Percentiles rank a stretch among this genome's conserved stretches.
Evolutionary conservation across 2,888 invertebrate genomes (phyloP).

Genomic region (Pandemis heparana): DNA sequence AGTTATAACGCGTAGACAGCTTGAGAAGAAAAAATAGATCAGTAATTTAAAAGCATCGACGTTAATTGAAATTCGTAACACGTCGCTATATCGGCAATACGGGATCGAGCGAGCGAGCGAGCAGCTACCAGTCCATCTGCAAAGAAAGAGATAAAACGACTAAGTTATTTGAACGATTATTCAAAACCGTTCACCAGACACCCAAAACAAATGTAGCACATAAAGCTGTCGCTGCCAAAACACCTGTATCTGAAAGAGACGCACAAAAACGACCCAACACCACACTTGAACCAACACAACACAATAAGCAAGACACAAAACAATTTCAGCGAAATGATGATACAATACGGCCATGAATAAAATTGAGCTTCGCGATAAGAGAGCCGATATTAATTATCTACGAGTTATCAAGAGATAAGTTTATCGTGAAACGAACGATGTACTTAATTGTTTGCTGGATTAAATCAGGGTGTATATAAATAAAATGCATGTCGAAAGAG

Average conservation of each 20-base stretch:
- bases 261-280: slow-evolving; percentile 54
- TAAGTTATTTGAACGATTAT: slow-evolving; percentile 68
- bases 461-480: slow-evolving; percentile 37
- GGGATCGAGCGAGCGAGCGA: slow-evolving; percentile 54
- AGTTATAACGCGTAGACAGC: not conserved
- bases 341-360: slow-evolving; percentile 39
- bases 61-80: slow-evolving; percentile 29
- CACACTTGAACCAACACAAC: slow-evolving; percentile 70
- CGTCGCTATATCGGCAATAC: slow-evolving; percentile 49
- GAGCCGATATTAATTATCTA: slow-evolving; percentile 18
- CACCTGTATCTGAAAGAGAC: slow-evolving; percentile 68
- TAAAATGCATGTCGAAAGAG: slow-evolving; percentile 36
- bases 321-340: slow-evolving; percentile 39
- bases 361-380: slow-evolving; percentile 34
- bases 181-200: slow-evolving; percentile 69
- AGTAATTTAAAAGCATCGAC: slow-evolving; percentile 9
- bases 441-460: slow-evolving; percentile 37
- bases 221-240: slow-evolving; percentile 64
- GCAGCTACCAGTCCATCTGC: slow-evolving; percentile 69
- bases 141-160: slow-evolving; percentile 80
- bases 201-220: slow-evolving; percentile 65
- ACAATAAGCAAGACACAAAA: slow-evolving; percentile 60
- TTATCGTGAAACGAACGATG: slow-evolving; percentile 35
- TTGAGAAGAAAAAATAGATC: slow-evolving; percentile 7
- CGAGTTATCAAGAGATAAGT: slow-evolving; percentile 33